Percentiles rank a stretch among this genome's conserved stretches.
Conservation (phyloP, 2,113 vertebrate genomes). For the Pholis gunnellus region DNA sequence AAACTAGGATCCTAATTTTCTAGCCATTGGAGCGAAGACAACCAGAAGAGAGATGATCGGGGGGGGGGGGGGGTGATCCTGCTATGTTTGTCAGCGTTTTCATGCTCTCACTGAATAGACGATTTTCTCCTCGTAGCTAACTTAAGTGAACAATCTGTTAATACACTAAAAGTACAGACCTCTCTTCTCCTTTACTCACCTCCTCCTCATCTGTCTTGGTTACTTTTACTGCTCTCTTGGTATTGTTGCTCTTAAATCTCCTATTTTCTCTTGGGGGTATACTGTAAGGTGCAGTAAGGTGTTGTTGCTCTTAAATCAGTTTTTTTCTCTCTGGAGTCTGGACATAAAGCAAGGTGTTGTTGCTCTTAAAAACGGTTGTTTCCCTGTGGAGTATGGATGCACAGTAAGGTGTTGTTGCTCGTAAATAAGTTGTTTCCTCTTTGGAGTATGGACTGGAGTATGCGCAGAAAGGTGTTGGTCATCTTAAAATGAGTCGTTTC, state of each 20-base stretch:
- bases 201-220: not conserved
- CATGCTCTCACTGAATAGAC: not conserved
- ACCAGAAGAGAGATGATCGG: constrained; percentile 4
- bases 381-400: not conserved
- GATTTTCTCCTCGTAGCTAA: not conserved
- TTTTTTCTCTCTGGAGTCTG: not conserved
- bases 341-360: not conserved
- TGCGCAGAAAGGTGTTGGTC: not conserved
- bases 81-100: not conserved
- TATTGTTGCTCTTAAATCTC: not conserved
- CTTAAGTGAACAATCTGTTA: not conserved
- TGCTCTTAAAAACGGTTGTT: not conserved
- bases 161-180: not conserved
- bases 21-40: not conserved
- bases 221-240: not conserved
- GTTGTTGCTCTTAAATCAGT: not conserved
- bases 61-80: not conserved
- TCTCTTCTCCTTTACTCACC: not conserved
- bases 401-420: not conserved
- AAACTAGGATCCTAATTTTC: constrained; percentile 10
- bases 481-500: not conserved
- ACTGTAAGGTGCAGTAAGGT: not conserved
- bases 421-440: not conserved
- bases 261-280: not conserved
- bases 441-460: not conserved